Evolutionary conservation across 2,888 invertebrate species (phyloP), one percentile per base, ranked within the genome.

Genomic region (Chalcis sispes): DNA sequence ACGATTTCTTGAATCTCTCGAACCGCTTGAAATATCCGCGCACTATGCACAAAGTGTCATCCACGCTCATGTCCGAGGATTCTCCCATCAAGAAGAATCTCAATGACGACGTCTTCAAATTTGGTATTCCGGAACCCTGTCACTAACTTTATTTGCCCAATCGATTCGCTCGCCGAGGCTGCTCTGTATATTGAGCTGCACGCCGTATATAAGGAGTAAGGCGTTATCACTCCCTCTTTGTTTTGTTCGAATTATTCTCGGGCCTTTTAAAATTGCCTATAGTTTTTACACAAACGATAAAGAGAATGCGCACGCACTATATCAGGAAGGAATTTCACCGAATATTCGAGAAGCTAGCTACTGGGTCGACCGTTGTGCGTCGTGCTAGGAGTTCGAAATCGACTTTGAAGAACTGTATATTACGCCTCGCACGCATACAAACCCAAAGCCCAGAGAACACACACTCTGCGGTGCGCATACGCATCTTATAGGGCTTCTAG

Each of bases 1-100:
- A 83, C 13, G 85, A 77, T 48, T 83, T 86, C 79, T 85, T 85
- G 69, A 82, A 82, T 52, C 80, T 80, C 10, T 84, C 82, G 65
- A 82, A 71, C 70, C 75, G 79, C 15, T 83, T 77, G 52, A 80
- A 72, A 77, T 81, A 82, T 0, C 79, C 79, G 42, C 78, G 32
- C 10, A 85, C 32, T 59, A 82, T 79, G 2, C 50, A 46, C 5
- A 78, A 70, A 23, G 81, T 66, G 46, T 79, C 77, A 59, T 82
- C 78, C 78, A 80, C 32, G 59, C 77, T 82, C 86, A 86, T 86
- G 64, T 81, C 84, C 81, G 72, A 75, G 54, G 56, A 52, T 10
- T 29, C 29, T 36, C 48, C 62, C 72, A 67, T 72, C 20, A 50
- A 25, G 46, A 23, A 72, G 50, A 27, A 52, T 32, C 50, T 59